A percentile compares a stretch with the other conserved stretches of the same genome.
These are phyloP conservation scores for Pseudomyrmex sp. DNA, from an alignment of 1,140 invertebrate genomes.

Conservation along the genomic window DNA sequence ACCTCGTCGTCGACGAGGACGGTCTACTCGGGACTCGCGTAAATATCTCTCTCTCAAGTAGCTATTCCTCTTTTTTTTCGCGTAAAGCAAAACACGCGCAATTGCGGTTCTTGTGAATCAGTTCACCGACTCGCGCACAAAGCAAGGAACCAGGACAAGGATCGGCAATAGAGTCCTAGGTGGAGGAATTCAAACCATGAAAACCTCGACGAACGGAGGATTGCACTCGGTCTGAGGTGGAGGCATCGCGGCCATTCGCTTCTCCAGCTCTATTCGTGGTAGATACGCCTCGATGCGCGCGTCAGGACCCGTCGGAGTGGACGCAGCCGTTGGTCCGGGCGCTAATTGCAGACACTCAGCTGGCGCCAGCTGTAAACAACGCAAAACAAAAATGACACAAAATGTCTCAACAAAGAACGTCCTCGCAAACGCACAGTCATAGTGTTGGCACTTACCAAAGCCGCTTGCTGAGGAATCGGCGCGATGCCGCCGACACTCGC, in stretches of 20 bases:
- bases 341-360: constrained; percentile 87
- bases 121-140: neutral
- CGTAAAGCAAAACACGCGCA: too few relatives aligned
- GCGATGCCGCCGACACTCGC: constrained; percentile 80
- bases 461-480: constrained; percentile 80
- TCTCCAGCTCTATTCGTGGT: constrained; percentile 85
- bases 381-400: neutral
- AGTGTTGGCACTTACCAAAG: constrained; percentile 74
- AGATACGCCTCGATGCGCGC: constrained; percentile 87
- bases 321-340: constrained; percentile 67
- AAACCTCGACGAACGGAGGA: constrained; percentile 86
- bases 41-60: too few relatives aligned
- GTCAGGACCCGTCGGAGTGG: constrained; percentile 73
- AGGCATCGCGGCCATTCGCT: constrained; percentile 86
- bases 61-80: neutral
- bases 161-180: neutral
- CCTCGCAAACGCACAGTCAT: neutral
- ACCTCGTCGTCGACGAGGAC: constrained; percentile 2
- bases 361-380: constrained; percentile 81
- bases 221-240: constrained; percentile 87
- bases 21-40: neutral
- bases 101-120: neutral
- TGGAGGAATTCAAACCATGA: constrained; percentile 76
- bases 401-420: neutral
- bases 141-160: neutral